Percentiles rank a stretch among this genome's conserved stretches.
phyloP scores from a whole-genome alignment of 2,888 invertebrate genomes.

The Zeuzera pyrina region DNA sequence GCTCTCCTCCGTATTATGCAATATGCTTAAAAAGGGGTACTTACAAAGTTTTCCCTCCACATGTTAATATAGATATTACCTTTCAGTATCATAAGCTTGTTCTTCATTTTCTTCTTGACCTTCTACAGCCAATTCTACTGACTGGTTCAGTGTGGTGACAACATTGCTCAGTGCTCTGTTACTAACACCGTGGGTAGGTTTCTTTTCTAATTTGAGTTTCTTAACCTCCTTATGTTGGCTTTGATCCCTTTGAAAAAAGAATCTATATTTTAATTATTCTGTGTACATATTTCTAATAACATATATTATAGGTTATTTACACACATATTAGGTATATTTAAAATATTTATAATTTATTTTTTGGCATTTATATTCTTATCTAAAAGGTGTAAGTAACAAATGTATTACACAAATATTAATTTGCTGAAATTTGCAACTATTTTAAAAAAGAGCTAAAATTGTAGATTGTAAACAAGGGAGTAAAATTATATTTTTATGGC shows the following conservation, averaged over 20 bases:
- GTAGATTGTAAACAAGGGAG: too few species aligned
- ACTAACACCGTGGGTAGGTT: slow-evolving; percentile 37
- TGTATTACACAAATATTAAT: too few species aligned
- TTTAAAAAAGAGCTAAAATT: too few species aligned
- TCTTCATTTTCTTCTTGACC: slow-evolving; percentile 46
- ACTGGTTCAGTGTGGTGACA: slow-evolving; percentile 47
- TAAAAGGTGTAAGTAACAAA: background rate
- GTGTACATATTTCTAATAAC: slow-evolving; percentile 2
- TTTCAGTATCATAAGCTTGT: slow-evolving; percentile 49
- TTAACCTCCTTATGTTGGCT: slow-evolving; percentile 42
- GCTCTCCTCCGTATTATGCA: too few species aligned
- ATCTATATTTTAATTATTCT: background rate
- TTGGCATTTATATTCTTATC: background rate
- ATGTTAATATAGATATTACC: too few species aligned
- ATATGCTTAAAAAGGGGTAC: too few species aligned
- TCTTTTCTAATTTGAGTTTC: slow-evolving; percentile 46
- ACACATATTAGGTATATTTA: background rate
- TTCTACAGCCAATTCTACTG: slow-evolving; percentile 38
- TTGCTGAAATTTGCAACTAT: too few species aligned
- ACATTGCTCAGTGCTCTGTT: slow-evolving; percentile 54
- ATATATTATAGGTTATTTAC: background rate
- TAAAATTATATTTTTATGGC: too few species aligned
- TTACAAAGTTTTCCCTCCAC: too few species aligned
- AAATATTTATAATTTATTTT: background rate
- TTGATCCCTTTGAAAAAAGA: slow-evolving; percentile 41